Base-by-base conservation (phyloP, 2,797 vertebrate genomes). In the Loris lydekkerianus region DNA sequence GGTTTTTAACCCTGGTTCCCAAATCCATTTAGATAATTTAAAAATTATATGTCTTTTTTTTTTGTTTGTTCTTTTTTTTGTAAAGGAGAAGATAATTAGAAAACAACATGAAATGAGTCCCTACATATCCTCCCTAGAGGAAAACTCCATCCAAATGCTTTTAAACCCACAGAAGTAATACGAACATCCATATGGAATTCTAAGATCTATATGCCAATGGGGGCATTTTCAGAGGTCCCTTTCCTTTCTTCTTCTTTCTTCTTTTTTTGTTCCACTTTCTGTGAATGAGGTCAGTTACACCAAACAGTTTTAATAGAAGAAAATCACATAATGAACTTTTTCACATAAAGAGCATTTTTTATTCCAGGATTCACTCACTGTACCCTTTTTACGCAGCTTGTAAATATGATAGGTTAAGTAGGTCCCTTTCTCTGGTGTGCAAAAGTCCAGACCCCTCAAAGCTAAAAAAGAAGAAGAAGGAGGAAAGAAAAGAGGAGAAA, bases 301-400 rank as follows among this genome's bases (percentile, higher is more conserved):
- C 92, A 40, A 63, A 49, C 92, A 63, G 70, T 95, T 81, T 97
- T 95, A 97, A 85, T 93, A 97, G 43, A 89, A 97, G 93, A 93
- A 97, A 97, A 63, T 72, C 65, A 91, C 53, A 72, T 96, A 97
- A 97, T 96, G 89, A 97, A 97, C 88, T 96, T 97, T 97, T 97
- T 92, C 89, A 96, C 63, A 31, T 92, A 75, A 97, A 96, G 89
- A 95, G 65, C 82, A 84, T 70, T 94, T 98, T 96, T 97, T 94
- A 96, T 96, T 91, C 96, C 97, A 93, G 97, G 94, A 94, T 92
- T 94, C 86, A 40, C 89, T 97, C 80, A 72, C 89, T 97, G 27
- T 96, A 61, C 92, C 97, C 97, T 94, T 15, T 98, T 98, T 97
- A 91, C 17, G 25, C 96, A 85, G 86, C 87, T 96, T 97, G 37